A percentile compares a stretch with the other conserved stretches of the same genome.
These are phyloP conservation scores for Leucosticte australis DNA, from an alignment of 2,113 vertebrate genomes.

Conservation along the genomic window DNA sequence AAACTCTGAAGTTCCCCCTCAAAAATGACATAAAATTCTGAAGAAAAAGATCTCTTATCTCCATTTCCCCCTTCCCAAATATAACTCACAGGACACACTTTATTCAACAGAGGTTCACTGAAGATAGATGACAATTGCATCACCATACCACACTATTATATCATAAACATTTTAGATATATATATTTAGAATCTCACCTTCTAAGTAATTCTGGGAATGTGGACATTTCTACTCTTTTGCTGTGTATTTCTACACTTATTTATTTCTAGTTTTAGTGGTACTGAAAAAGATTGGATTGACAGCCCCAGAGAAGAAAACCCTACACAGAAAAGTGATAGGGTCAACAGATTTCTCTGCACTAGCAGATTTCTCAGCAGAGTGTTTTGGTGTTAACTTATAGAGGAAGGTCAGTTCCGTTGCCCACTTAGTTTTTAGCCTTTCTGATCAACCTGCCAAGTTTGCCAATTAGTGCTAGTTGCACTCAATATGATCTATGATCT, in stretches of 20 bases:
- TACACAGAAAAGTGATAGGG: neutral
- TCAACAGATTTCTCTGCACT: neutral
- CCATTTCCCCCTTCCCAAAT: neutral
- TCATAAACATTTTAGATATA: neutral
- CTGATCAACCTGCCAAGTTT: neutral
- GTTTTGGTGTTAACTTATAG: neutral
- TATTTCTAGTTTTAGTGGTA: neutral
- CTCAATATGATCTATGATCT: slow-evolving; percentile 7
- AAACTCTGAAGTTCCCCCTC: neutral
- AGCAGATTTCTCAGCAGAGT: neutral
- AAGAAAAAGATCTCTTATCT: neutral
- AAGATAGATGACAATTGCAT: neutral
- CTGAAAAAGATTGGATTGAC: neutral
- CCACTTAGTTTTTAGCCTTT: slow-evolving; percentile 4
- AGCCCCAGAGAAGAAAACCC: neutral
- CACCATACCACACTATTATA: neutral
- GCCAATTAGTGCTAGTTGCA: neutral
- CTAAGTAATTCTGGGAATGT: neutral
- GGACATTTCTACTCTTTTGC: neutral
- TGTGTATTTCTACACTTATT: neutral
- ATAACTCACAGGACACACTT: neutral
- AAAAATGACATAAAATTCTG: neutral
- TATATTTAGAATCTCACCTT: neutral
- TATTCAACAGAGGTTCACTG: neutral
- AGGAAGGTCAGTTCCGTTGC: neutral